phyloP scores from a whole-genome alignment of 2,797 vertebrate species.

The Danio albolineatus region DNA sequence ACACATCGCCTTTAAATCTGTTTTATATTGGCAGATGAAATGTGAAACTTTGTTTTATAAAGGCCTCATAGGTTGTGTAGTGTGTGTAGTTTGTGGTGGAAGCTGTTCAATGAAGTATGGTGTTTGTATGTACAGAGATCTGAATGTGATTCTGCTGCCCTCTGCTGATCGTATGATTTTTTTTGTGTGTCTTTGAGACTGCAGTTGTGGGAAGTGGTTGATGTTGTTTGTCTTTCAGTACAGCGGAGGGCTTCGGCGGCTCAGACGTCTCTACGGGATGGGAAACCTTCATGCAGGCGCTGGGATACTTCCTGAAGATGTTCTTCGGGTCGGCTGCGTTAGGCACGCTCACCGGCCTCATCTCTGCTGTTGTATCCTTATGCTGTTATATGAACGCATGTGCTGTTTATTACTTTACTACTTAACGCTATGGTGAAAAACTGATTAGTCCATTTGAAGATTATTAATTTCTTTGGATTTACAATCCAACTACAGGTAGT shows the following conservation, averaged over 20 bases:
- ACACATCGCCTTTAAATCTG: no score
- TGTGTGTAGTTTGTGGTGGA: not conserved
- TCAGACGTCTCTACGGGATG: slow-evolving; percentile 90
- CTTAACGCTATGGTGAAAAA: no score
- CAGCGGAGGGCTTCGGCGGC: slow-evolving; percentile 93
- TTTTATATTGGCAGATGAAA: no score
- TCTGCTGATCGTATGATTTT: not conserved
- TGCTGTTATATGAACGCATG: not conserved
- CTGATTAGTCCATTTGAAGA: no score
- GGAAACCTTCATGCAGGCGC: slow-evolving; percentile 93
- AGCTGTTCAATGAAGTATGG: not conserved
- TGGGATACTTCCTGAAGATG: slow-evolving; percentile 97
- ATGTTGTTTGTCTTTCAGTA: slow-evolving; percentile 79
- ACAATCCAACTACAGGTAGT: no score
- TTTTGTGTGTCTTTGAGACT: not conserved
- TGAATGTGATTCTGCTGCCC: not conserved
- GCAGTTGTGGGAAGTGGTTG: not conserved
- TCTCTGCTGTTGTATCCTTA: slow-evolving; percentile 97
- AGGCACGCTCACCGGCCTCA: slow-evolving; percentile 96
- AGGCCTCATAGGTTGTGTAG: no score
- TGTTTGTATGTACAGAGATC: not conserved
- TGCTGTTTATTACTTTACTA: no score
- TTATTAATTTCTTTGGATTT: no score
- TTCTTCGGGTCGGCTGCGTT: slow-evolving; percentile 97
- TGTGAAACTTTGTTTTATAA: no score